phyloP scores from a whole-genome alignment of 2,113 vertebrate genomes.

The Cochlearius cochlearius region DNA sequence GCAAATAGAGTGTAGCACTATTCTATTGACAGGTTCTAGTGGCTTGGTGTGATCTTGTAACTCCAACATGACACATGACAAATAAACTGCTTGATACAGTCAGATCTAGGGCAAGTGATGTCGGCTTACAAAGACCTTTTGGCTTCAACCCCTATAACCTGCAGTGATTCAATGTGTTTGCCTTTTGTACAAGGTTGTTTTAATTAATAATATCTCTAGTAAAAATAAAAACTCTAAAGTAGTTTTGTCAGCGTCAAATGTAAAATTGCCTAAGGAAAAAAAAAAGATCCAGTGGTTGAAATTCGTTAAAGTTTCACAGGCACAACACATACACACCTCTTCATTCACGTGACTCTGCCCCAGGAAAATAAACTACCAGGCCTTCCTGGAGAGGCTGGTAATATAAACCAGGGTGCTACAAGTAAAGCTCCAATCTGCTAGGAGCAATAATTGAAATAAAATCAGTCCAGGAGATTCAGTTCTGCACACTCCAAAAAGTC shows the following conservation, averaged over 20 bases:
- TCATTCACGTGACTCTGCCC: neutral
- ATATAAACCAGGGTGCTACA: conserved; percentile 52
- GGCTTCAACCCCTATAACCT: conserved; percentile 29
- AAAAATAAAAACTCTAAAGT: conserved; percentile 58
- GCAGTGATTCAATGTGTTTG: neutral
- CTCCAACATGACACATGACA: conserved; percentile 45
- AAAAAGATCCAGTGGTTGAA: neutral
- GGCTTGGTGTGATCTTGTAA: conserved; percentile 44
- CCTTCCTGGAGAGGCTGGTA: conserved; percentile 36
- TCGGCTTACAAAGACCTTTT: conserved; percentile 46
- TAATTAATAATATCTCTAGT: conserved; percentile 26
- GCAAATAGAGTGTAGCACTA: conserved; percentile 19
- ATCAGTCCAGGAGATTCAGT: conserved; percentile 20
- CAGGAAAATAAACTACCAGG: conserved; percentile 24
- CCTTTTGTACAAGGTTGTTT: conserved; percentile 7
- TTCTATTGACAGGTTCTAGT: conserved; percentile 18
- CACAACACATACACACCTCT: neutral
- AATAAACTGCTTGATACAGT: conserved; percentile 33
- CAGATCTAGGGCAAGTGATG: neutral
- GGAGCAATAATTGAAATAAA: conserved; percentile 38
- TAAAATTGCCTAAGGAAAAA: conserved; percentile 27
- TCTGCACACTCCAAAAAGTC: conserved; percentile 37
- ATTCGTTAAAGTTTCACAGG: neutral
- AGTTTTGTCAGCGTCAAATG: neutral
- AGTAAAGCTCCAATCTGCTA: neutral